Conservation (phyloP, 1,140 invertebrate species). For the Lucilia cuprina region DNA sequence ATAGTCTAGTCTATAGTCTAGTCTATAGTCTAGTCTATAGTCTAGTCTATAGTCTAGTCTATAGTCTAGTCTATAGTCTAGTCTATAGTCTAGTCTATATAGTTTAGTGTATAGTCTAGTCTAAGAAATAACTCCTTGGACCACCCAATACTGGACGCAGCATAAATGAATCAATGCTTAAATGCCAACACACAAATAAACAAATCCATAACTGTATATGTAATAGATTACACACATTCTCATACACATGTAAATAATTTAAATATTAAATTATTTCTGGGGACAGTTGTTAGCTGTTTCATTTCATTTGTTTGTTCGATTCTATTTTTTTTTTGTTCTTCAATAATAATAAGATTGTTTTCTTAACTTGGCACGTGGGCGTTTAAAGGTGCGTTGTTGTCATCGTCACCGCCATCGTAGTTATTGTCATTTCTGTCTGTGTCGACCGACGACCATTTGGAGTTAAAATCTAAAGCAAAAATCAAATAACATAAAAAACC, state of each 20-base stretch:
- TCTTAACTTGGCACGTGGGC: neutral
- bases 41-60: too few relatives aligned
- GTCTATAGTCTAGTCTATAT: too few relatives aligned
- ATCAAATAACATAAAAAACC: neutral
- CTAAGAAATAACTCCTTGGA: too few relatives aligned
- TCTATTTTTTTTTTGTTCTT: neutral
- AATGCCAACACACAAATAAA: neutral
- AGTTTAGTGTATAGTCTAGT: too few relatives aligned
- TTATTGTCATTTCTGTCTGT: neutral
- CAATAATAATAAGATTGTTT: neutral
- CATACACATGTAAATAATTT: neutral
- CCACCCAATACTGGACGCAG: neutral
- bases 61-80: too few relatives aligned
- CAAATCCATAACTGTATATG: neutral
- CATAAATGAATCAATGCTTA: neutral
- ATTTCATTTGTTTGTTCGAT: neutral
- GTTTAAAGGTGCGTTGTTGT: constrained; percentile 13
- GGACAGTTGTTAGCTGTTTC: neutral
- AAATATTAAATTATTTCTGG: constrained; percentile 1
- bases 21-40: too few relatives aligned
- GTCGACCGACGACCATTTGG: neutral
- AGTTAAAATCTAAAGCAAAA: neutral
- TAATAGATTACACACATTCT: neutral
- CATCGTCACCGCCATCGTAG: too few relatives aligned
- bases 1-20: too few relatives aligned